These are phyloP conservation scores for Thamnaconus septentrionalis DNA, from an alignment of 2,113 vertebrate genomes.

Conservation along the genomic window DNA sequence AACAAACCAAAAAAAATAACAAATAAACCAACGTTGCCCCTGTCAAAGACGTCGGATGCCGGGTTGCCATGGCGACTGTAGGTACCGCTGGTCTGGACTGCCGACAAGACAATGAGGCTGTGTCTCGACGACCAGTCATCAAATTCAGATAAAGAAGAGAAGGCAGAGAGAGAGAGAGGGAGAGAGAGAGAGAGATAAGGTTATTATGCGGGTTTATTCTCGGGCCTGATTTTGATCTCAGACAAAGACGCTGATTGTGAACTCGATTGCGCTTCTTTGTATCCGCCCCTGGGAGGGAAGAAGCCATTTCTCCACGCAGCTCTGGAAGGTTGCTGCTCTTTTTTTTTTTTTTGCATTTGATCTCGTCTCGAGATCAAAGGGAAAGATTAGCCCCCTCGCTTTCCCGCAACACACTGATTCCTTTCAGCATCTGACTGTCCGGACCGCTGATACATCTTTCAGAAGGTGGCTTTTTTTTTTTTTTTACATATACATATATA, in stretches of 20 bases:
- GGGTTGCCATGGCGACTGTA: slow-evolving; percentile 65
- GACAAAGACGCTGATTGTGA: slow-evolving; percentile 29
- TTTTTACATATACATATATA: too few species aligned
- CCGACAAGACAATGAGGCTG: slow-evolving; percentile 46
- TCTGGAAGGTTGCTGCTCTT: slow-evolving; percentile 32
- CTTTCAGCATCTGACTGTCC: slow-evolving; percentile 42
- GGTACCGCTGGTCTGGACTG: slow-evolving; percentile 42
- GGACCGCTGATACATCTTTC: slow-evolving; percentile 47
- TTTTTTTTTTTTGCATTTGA: slow-evolving; percentile 29
- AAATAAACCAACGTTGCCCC: slow-evolving; percentile 8
- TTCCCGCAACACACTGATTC: slow-evolving; percentile 31
- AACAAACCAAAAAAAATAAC: not conserved
- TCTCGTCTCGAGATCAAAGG: slow-evolving; percentile 48
- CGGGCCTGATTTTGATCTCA: slow-evolving; percentile 38
- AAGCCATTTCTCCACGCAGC: slow-evolving; percentile 12
- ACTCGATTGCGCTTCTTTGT: slow-evolving; percentile 44
- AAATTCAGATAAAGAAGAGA: slow-evolving; percentile 37
- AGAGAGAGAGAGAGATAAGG: slow-evolving; percentile 20
- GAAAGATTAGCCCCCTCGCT: slow-evolving; percentile 34
- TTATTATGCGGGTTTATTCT: slow-evolving; percentile 40
- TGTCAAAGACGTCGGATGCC: slow-evolving; percentile 5
- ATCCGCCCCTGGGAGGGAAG: not conserved
- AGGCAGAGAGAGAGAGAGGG: not conserved
- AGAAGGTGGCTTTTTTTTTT: slow-evolving; percentile 1
- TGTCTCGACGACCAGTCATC: slow-evolving; percentile 35